Evolutionary conservation across 2,797 vertebrate genomes (phyloP), one percentile per base, ranked within the genome.

Genomic region (Microctenopoma lineatum): DNA sequence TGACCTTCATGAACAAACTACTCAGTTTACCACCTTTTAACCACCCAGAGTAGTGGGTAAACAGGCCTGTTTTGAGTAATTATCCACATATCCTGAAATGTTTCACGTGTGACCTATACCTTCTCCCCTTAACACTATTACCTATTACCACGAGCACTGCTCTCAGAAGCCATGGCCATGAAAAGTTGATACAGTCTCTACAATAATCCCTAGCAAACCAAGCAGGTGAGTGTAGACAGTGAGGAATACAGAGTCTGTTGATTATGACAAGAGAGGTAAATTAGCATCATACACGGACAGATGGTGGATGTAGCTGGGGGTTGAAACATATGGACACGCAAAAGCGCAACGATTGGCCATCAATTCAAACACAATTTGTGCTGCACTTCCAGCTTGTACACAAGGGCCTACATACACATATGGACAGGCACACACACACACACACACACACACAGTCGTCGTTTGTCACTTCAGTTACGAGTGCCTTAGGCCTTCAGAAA

Each of bases 281-380:
- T 90, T 89, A 90, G 87, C 89, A 77, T 87, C 84, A 64, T 57
- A 75, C 72, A 69, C 73, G 84, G 76, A 84, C 90, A 92, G 91
- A 92, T 92, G 91, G 89, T 69, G 66, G 77, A 84, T 86, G 83
- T 86, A 82, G 90, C 90, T 91, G 87, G 77, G 57, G 88, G 89
- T 91, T 86, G 77, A 87, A 90, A 86, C 87, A 91, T 91, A 91
- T 89, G 90, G 91, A 82, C 77, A 44, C 67, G 77, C 73, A 81
- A 86, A 90, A 85, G 75, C 74, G 25, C 83, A 83, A 73, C 60
- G 70, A 87, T 84, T 83, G 85, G 81, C 88, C 84, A 87, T 91
- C 84, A 87, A 86, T 87, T 90, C 83, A 85, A 86, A 88, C 80
- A 81, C 87, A 90, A 89, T 85, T 75, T 85, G 81, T 57, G 79